Evolutionary conservation across 2,797 vertebrate species (phyloP).

Genomic region (Enteromius anoplus): DNA sequence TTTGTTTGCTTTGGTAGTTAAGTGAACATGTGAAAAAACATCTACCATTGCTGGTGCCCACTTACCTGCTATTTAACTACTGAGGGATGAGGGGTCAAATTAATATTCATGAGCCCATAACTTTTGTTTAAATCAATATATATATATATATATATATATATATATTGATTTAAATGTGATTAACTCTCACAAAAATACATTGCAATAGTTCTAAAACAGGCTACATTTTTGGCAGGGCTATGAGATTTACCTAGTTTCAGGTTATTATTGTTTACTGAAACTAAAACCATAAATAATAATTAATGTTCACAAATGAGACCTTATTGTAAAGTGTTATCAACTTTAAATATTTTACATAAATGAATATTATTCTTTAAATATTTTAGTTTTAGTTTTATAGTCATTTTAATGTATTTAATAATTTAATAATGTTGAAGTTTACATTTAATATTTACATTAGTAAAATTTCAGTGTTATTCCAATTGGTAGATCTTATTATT

Average conservation of each 20-base stretch:
- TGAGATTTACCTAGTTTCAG: not conserved
- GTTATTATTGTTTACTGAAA: no score
- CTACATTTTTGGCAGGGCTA: not conserved
- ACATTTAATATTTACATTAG: no score
- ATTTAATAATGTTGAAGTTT: not conserved
- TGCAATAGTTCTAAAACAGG: not conserved
- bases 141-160: not conserved
- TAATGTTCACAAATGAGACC: not conserved
- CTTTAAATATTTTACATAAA: not conserved
- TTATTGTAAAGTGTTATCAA: not conserved
- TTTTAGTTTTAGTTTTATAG: not conserved
- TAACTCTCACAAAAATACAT: not conserved
- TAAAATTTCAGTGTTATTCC: not conserved
- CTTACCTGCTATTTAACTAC: conserved; percentile 2
- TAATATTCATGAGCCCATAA: not conserved
- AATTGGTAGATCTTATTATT: not conserved
- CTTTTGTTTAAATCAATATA: not conserved
- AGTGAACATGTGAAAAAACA: not conserved
- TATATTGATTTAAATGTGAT: not conserved
- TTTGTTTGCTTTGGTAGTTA: not conserved
- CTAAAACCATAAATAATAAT: no score
- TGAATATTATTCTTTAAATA: not conserved
- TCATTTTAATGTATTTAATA: not conserved
- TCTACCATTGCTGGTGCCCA: not conserved
- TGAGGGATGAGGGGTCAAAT: not conserved